Conservation (phyloP, 2,113 vertebrate genomes). For the Corydoras sp. region DNA sequence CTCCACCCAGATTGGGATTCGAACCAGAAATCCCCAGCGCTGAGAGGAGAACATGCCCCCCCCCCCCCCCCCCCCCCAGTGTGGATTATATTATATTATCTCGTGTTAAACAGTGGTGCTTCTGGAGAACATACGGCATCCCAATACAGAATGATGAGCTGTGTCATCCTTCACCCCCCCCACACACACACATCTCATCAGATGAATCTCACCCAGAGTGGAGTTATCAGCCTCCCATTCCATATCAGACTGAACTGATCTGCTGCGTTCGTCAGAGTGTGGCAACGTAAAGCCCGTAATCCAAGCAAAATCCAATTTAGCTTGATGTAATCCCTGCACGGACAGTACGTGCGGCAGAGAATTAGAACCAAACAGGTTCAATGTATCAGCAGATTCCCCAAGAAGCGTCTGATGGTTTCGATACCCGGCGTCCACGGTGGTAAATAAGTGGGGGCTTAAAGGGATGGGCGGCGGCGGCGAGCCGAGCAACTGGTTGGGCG, state of each 20-base stretch:
- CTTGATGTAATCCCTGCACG: constrained; percentile 36
- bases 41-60: too few relatives aligned
- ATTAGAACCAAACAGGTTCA: constrained; percentile 26
- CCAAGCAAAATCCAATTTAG: constrained; percentile 41
- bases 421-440: background rate
- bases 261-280: constrained; percentile 1
- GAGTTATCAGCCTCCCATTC: too few relatives aligned
- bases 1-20: too few relatives aligned
- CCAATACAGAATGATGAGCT: background rate
- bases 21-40: too few relatives aligned
- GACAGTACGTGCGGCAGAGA: constrained; percentile 12
- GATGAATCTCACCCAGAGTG: constrained; percentile 1
- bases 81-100: too few relatives aligned
- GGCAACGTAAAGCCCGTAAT: constrained; percentile 38
- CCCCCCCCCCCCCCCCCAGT: too few relatives aligned
- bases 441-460: constrained; percentile 4
- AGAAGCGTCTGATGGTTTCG: constrained; percentile 10
- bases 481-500: constrained; percentile 2
- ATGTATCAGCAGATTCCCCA: constrained; percentile 22
- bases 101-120: background rate
- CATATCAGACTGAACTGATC: constrained; percentile 23
- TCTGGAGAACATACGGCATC: background rate
- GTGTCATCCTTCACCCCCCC: background rate
- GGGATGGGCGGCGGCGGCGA: background rate
- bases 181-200: background rate